Base-by-base conservation (phyloP, 2,797 vertebrate genomes). In the Eidolon dupreanum region DNA sequence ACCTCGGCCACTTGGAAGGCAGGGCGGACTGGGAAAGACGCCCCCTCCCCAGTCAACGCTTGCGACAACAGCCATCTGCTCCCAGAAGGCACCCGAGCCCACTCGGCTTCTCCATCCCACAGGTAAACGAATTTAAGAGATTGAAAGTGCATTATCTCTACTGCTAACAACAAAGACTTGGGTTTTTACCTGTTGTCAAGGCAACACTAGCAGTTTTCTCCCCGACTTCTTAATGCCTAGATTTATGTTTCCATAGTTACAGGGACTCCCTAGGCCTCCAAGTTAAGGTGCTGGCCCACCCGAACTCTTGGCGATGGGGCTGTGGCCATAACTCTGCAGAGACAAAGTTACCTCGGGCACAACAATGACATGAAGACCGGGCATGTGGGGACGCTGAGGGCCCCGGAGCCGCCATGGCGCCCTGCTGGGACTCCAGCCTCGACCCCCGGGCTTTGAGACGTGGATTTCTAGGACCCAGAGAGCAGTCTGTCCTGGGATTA, bases 231-330 rank as follows among this genome's bases (percentile, higher is more conserved):
- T 98, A 97, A 97, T 97, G 98, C 98, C 97, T 97, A 96, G 98
- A 96, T 98, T 97, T 98, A 95, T 97, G 98, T 99, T 98, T 98
- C 98, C 98, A 98, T 98, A 97, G 98, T 94, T 98, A 98, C 98
- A 91, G 97, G 97, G 97, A 96, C 98, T 94, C 95, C 83, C 97
- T 71, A 89, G 95, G 97, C 98, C 98, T 98, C 98, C 97, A 97
- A 97, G 97, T 97, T 96, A 98, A 95, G 96, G 95, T 75, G 97
- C 93, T 90, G 93, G 93, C 96, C 98, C 97, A 88, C 95, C 63
- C 38, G 92, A 95, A 95, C 85, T 97, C 98, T 84, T 51, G 71
- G 86, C 28, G 68, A 1, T 17, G 10, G n/a, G 53, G 65, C 92
- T 55, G 53, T 81, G 96, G 93, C 97, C 88, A 20, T 78, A 7